Evolutionary conservation across 2,888 invertebrate species (phyloP).

Genomic region (Steromphala cineraria): DNA sequence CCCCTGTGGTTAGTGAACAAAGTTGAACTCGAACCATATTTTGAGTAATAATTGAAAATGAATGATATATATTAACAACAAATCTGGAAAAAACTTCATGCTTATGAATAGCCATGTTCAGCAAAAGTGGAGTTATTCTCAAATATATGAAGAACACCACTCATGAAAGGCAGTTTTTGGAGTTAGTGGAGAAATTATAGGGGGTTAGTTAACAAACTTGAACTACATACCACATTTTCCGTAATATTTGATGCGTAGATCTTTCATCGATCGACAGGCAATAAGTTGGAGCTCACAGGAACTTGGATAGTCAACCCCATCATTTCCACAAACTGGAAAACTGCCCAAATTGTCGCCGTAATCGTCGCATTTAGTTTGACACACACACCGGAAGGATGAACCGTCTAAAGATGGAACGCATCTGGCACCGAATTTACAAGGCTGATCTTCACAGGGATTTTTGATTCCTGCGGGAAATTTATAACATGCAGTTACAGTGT

Average conservation of each 20-base stretch:
- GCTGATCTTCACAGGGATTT: slow-evolving; percentile 84
- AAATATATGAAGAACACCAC: too few species aligned
- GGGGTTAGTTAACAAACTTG: too few species aligned
- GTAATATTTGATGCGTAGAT: slow-evolving; percentile 75
- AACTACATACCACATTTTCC: slow-evolving; percentile 77
- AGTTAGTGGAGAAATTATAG: too few species aligned
- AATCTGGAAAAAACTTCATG: too few species aligned
- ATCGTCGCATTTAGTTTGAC: slow-evolving; percentile 86
- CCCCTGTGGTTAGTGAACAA: too few species aligned
- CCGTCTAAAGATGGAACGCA: slow-evolving; percentile 83
- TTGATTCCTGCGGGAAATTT: slow-evolving; percentile 81
- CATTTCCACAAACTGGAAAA: slow-evolving; percentile 85
- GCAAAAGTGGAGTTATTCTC: too few species aligned
- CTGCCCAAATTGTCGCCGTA: slow-evolving; percentile 90
- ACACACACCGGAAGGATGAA: slow-evolving; percentile 84
- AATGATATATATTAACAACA: too few species aligned
- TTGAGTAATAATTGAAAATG: too few species aligned
- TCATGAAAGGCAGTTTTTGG: too few species aligned
- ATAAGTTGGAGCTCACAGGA: slow-evolving; percentile 74
- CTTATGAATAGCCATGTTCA: too few species aligned
- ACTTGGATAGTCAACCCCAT: slow-evolving; percentile 76
- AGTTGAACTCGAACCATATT: too few species aligned
- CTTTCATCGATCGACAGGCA: slow-evolving; percentile 74
- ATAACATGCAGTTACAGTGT: slow-evolving; percentile 75
- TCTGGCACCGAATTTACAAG: slow-evolving; percentile 83